phyloP scores from a whole-genome alignment of 1,140 invertebrate genomes.

The Leptinotarsa undecemlineata region DNA sequence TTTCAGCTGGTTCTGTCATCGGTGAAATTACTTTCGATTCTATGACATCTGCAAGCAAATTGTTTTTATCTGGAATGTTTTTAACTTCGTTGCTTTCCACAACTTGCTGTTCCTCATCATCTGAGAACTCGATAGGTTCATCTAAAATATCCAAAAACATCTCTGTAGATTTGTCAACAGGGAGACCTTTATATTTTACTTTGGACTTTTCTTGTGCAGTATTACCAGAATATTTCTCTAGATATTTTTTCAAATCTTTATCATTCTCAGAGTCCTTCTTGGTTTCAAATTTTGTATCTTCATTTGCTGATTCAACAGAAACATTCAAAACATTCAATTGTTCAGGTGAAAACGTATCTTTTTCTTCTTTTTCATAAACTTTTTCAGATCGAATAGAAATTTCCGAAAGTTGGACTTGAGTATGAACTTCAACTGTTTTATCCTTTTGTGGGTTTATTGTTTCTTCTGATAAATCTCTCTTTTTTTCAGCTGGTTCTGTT shows the following conservation, averaged over 20 bases:
- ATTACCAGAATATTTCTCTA: not conserved
- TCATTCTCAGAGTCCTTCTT: not conserved
- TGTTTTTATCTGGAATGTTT: not conserved
- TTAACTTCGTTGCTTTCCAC: not conserved
- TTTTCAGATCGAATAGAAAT: too few relatives aligned
- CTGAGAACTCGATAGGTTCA: constrained; percentile 56
- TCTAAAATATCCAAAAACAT: constrained; percentile 60
- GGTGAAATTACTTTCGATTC: not conserved
- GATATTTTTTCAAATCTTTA: not conserved
- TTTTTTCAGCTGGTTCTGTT: not conserved
- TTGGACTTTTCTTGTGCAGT: constrained; percentile 32
- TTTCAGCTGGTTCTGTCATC: too few relatives aligned
- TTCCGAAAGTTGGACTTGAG: too few relatives aligned
- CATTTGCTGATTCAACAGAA: too few relatives aligned
- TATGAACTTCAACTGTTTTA: too few relatives aligned
- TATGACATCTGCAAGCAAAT: not conserved
- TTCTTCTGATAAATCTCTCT: not conserved
- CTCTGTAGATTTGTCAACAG: constrained; percentile 57
- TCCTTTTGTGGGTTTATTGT: too few relatives aligned
- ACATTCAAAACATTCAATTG: not conserved
- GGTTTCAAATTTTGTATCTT: too few relatives aligned
- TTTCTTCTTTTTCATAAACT: too few relatives aligned
- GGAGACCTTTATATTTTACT: constrained; percentile 54
- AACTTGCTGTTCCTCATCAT: constrained; percentile 39
- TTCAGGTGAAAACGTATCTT: too few relatives aligned